A percentile compares a stretch with the other conserved stretches of the same genome.
Evolutionary conservation across 2,888 invertebrate species (phyloP).

Genomic region (Cataglyphis rosenhaueri): DNA sequence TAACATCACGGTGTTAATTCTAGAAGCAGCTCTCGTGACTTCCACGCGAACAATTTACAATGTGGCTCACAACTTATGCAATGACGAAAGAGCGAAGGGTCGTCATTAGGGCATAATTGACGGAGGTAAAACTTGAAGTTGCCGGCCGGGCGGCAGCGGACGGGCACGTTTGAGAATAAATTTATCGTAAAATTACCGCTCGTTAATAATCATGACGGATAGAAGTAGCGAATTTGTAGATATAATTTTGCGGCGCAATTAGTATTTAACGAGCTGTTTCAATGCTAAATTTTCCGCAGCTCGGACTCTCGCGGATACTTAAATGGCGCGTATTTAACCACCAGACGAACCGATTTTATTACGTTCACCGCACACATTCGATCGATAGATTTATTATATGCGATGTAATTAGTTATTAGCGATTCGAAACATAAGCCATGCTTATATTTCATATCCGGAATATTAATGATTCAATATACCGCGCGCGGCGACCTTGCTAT

Average conservation of each 20-base stretch:
- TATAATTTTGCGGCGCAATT: constrained; percentile 45
- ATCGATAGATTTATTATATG: constrained; percentile 48
- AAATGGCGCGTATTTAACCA: constrained; percentile 6
- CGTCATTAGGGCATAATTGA: constrained; percentile 37
- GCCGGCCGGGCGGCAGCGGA: neutral
- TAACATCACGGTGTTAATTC: constrained; percentile 19
- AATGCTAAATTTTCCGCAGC: constrained; percentile 27
- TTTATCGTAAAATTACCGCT: constrained; percentile 55
- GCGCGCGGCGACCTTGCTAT: constrained; percentile 2
- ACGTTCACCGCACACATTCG: neutral
- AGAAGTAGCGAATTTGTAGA: constrained; percentile 24
- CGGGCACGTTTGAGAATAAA: constrained; percentile 1
- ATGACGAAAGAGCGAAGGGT: constrained; percentile 4
- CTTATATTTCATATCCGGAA: constrained; percentile 36
- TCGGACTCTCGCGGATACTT: neutral
- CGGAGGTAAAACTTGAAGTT: constrained; percentile 20
- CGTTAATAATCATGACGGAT: constrained; percentile 23
- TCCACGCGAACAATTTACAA: constrained; percentile 22
- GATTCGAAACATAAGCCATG: constrained; percentile 28
- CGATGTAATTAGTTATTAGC: constrained; percentile 30
- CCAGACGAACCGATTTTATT: neutral
- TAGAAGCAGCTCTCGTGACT: constrained; percentile 6
- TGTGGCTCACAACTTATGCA: neutral
- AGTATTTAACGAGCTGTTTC: constrained; percentile 54
- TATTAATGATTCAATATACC: constrained; percentile 44